Evolutionary conservation across 2,797 vertebrate species (phyloP), one percentile per base, ranked within the genome.

Genomic region (Sebastolobus altivelis): DNA sequence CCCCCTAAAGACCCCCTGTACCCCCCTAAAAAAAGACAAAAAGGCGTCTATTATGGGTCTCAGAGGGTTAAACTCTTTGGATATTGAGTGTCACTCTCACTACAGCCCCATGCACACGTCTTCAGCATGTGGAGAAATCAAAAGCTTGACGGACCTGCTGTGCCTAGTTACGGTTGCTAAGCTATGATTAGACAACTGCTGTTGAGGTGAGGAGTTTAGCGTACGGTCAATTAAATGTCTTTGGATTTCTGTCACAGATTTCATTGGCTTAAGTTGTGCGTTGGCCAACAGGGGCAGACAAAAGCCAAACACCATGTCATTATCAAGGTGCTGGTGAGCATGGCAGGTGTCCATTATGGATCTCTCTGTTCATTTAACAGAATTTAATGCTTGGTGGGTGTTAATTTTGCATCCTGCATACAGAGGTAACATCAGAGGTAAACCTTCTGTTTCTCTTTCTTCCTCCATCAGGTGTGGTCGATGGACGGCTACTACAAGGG

Each of bases 401-500:
- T 49, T 69, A 6, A 49, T 75, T 65, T 76, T 25, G 60, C 13
- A 9, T 58, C 31, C 22, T 35, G 65, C 9, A 46, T 58, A 13
- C 22, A 9, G 27, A 49, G 12, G 8, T 31, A 14, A 25, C 14
- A 54, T 65, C 61, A 46, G 14, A 71, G 49, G 6, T 81, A 31
- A 80, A 22, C 22, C 22, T 14, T 4, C 7, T 22, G 49, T 54
- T 54, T 76, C 22, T 13, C 22, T 3, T 6, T 70, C 33, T 25
- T 37, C 33, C 25, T 60, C 65, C 65, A 2, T 35, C 67, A 98
- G 98, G 97, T 99, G 16, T 99, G 98, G 98, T 98, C 97, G 71
- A 98, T 99, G 98, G 98, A 99, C 3, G 98, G 98, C 1, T 99
- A 98, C 91, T 97, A 97, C 83, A 98, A 97, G 55, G 97, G 97